Conservation (phyloP, 2,888 invertebrate species). For the Phalera bucephala region DNA sequence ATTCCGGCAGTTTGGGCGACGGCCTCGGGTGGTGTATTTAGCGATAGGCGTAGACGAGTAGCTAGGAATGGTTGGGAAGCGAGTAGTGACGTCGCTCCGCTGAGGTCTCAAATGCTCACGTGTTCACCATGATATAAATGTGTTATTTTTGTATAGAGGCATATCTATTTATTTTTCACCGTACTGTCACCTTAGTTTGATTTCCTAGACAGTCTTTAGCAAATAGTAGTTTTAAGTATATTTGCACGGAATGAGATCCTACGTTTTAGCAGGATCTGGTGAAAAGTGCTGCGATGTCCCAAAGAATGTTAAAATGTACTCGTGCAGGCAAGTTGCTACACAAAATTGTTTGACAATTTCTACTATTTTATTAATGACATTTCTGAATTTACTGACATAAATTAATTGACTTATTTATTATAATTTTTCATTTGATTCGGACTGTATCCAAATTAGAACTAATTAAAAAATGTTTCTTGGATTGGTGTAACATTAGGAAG, state of each 20-base stretch:
- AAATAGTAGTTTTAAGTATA: constrained; percentile 67
- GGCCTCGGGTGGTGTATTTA: not conserved
- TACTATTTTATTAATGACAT: not conserved
- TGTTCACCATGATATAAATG: constrained; percentile 74
- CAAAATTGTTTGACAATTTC: not conserved
- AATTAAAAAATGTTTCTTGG: constrained; percentile 50
- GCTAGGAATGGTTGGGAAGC: constrained; percentile 20
- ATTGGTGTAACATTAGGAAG: constrained; percentile 57
- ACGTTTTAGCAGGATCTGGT: constrained; percentile 77
- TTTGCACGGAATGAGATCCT: constrained; percentile 73
- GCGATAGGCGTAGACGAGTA: constrained; percentile 21
- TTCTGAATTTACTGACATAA: constrained; percentile 38
- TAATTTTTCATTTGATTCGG: constrained; percentile 30
- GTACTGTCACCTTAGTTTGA: constrained; percentile 65
- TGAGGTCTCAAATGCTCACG: constrained; percentile 65
- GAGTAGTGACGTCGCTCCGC: constrained; percentile 30
- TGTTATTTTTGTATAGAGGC: constrained; percentile 80
- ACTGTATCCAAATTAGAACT: constrained; percentile 52
- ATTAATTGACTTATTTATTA: constrained; percentile 36
- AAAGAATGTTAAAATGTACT: constrained; percentile 71
- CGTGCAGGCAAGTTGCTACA: constrained; percentile 33
- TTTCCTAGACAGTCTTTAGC: constrained; percentile 66
- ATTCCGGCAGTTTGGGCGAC: not conserved
- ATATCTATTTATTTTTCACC: constrained; percentile 79
- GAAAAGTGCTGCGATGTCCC: constrained; percentile 76